These are phyloP conservation scores for Prionailurus viverrinus DNA, from an alignment of 2,113 vertebrate species.

Conservation along the genomic window DNA sequence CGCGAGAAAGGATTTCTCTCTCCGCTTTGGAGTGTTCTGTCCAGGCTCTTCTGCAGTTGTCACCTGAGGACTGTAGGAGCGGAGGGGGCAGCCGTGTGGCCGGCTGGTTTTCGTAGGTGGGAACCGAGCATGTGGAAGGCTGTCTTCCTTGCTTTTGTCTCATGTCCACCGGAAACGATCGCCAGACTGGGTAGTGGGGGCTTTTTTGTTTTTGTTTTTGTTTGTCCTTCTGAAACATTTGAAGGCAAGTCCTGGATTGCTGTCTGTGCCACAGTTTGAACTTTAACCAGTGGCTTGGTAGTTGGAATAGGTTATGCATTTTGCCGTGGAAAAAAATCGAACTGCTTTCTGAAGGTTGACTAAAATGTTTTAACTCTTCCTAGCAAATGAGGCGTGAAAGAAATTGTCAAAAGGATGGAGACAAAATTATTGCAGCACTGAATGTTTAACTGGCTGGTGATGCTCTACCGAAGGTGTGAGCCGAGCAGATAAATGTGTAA, in stretches of 20 bases:
- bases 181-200: background rate
- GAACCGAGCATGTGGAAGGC: background rate
- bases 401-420: constrained; percentile 85
- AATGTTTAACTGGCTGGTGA: constrained; percentile 78
- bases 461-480: constrained; percentile 81
- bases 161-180: background rate
- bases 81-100: background rate
- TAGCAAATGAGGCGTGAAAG: constrained; percentile 87
- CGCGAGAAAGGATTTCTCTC: background rate
- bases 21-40: background rate
- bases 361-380: constrained; percentile 85
- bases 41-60: background rate
- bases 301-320: constrained; percentile 66
- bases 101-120: background rate
- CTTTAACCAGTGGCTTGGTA: constrained; percentile 67
- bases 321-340: constrained; percentile 68
- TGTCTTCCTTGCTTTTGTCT: background rate
- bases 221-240: background rate
- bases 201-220: background rate
- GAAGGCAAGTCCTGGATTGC: constrained; percentile 1
- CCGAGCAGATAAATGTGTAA: constrained; percentile 83
- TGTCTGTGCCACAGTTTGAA: constrained; percentile 23
- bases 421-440: constrained; percentile 79
- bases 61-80: background rate
- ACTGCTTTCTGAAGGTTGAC: constrained; percentile 81